phyloP scores from a whole-genome alignment of 2,113 vertebrate genomes.

The Ictidomys tridecemlineatus region DNA sequence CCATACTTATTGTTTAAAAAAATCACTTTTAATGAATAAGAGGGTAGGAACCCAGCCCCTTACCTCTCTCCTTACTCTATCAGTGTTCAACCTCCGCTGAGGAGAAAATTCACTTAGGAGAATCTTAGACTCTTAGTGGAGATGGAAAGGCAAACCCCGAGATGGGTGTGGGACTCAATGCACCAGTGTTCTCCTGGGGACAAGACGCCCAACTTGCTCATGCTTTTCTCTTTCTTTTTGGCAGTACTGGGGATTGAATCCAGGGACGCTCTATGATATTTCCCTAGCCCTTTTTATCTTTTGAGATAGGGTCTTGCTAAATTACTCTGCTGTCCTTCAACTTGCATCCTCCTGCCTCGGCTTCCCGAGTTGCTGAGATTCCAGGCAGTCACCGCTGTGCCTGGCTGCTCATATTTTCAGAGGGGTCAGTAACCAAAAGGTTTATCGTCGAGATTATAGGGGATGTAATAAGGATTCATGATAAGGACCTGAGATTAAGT shows the following conservation, averaged over 20 bases:
- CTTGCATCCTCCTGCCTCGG: too few species aligned
- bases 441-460: neutral
- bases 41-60: neutral
- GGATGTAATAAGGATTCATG: neutral
- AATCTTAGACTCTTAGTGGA: neutral
- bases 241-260: too few species aligned
- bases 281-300: too few species aligned
- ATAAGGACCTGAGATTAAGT: neutral
- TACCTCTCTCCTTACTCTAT: neutral
- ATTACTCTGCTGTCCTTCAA: too few species aligned
- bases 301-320: too few species aligned
- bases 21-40: neutral
- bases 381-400: too few species aligned
- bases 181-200: neutral
- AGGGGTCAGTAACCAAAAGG: neutral
- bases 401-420: neutral
- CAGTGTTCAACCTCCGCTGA: neutral
- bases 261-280: too few species aligned
- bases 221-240: too few species aligned
- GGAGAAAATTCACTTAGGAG: neutral
- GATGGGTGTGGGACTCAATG: too few species aligned
- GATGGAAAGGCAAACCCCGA: neutral
- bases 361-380: too few species aligned
- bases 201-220: neutral
- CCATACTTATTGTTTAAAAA: neutral